These are phyloP conservation scores for Chloropsis hardwickii DNA, from an alignment of 2,113 vertebrate genomes.

Conservation along the genomic window DNA sequence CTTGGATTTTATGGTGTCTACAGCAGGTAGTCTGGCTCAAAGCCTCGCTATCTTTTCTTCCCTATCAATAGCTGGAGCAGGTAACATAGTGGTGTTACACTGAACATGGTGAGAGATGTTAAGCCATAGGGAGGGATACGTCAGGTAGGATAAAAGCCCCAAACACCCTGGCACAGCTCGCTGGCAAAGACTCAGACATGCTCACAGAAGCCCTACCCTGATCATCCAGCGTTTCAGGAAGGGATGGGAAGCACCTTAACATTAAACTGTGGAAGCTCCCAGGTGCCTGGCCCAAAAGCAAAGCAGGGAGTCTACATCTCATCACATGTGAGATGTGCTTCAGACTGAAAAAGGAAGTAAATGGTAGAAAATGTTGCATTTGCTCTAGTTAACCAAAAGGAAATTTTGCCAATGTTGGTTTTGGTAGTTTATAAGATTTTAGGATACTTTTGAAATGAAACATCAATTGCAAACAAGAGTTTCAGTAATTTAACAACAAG, in stretches of 20 bases:
- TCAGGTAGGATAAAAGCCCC: background rate
- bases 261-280: background rate
- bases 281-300: background rate
- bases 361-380: background rate
- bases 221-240: background rate
- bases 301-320: background rate
- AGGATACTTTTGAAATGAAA: background rate
- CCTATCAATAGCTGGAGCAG: background rate
- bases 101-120: background rate
- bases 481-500: background rate
- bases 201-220: background rate
- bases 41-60: background rate
- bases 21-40: background rate
- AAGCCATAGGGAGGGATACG: background rate
- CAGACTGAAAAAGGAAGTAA: background rate
- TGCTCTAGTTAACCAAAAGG: background rate
- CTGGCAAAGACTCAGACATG: background rate
- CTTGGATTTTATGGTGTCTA: background rate
- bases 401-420: background rate
- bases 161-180: background rate
- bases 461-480: background rate
- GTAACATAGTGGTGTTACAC: rapidly evolving
- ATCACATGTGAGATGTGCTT: background rate
- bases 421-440: background rate
- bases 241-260: background rate